These are phyloP conservation scores for roundworm (Caenorhabditis elegans) DNA, from an alignment of 1,140 invertebrate genomes.

Conservation along the genomic window WBcel235 BX284602.5:8892001-8892500, in stretches of 20 bases:
- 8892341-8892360: conserved; percentile 22
- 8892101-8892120: background rate
- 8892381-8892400: conserved; percentile 9
- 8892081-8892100: background rate
- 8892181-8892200: background rate
- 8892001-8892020: background rate
- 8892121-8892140: background rate
- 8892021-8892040: background rate
- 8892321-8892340: conserved; percentile 22
- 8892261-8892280: conserved; percentile 1
- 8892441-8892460: background rate
- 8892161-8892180: background rate
- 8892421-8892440: background rate
- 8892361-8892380: background rate
- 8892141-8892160: background rate
- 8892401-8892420: background rate
- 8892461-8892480: background rate
- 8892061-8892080: background rate
- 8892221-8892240: conserved; percentile 15
- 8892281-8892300: background rate
- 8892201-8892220: background rate
- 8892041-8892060: background rate
- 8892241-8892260: background rate
- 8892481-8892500: background rate
- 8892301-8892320: conserved; percentile 17